phyloP scores from a whole-genome alignment of 2,888 invertebrate genomes.

The Kryphioiulus occultus region DNA sequence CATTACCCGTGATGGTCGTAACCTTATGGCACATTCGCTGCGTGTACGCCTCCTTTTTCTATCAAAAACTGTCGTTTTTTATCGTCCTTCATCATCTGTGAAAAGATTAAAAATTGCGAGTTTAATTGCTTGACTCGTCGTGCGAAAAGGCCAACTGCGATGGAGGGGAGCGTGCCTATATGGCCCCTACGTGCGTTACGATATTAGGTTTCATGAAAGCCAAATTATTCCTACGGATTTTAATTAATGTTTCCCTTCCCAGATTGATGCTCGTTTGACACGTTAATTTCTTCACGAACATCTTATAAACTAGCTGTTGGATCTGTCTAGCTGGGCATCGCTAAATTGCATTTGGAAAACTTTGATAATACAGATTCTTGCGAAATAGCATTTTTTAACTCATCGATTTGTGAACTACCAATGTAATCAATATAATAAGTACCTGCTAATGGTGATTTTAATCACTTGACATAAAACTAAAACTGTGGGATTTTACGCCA shows the following conservation, averaged over 20 bases:
- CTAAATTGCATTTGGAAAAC: no score
- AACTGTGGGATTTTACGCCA: no score
- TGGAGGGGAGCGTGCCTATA: not conserved
- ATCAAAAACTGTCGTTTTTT: slow-evolving; percentile 8
- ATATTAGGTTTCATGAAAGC: not conserved
- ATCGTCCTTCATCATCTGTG: not conserved
- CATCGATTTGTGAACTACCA: no score
- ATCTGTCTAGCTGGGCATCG: no score
- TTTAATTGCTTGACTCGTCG: not conserved
- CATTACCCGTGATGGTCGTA: not conserved
- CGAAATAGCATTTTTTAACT: no score
- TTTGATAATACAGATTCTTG: no score
- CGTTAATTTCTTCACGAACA: no score
- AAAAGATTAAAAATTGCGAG: not conserved
- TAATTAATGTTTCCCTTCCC: not conserved
- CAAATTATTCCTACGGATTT: not conserved
- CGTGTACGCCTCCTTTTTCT: not conserved
- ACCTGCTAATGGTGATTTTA: no score
- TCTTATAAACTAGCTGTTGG: not conserved
- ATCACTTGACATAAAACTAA: no score
- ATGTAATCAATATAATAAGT: no score
- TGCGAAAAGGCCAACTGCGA: not conserved
- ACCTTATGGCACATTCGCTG: not conserved
- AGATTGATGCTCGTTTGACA: not conserved
- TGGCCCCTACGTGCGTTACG: not conserved